These are phyloP conservation scores for Hepsetus odoe DNA, from an alignment of 2,113 vertebrate species.

Conservation along the genomic window DNA sequence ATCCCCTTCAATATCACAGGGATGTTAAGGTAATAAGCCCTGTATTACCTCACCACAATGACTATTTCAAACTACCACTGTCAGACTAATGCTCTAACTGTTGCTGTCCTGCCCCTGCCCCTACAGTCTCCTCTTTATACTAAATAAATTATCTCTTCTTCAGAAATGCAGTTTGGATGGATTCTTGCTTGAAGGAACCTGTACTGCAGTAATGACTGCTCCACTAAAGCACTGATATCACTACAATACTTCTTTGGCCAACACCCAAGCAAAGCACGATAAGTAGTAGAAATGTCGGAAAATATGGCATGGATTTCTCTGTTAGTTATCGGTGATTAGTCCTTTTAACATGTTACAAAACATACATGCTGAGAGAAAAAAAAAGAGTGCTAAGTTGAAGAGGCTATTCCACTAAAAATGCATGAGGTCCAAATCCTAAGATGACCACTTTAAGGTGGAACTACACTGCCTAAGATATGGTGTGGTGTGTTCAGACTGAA, in stretches of 20 bases:
- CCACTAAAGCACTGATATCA: not conserved
- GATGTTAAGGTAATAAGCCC: not conserved
- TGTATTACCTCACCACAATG: not conserved
- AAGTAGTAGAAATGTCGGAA: not conserved
- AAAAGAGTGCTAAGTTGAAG: not conserved
- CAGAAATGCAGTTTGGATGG: slow-evolving; percentile 11
- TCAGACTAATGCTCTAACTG: not conserved
- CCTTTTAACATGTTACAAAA: not conserved
- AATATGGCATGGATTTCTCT: slow-evolving; percentile 10
- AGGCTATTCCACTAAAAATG: slow-evolving; percentile 51
- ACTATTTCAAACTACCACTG: not conserved
- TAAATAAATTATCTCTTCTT: not conserved
- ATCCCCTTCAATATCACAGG: not conserved
- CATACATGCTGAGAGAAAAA: not conserved
- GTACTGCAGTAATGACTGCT: not conserved
- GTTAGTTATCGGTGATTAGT: not conserved
- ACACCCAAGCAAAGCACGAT: not conserved
- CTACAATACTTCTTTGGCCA: not conserved
- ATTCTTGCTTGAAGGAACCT: slow-evolving; percentile 21
- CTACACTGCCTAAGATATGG: slow-evolving; percentile 32
- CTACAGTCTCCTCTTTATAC: slow-evolving; percentile 7
- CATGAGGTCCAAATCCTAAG: slow-evolving; percentile 62
- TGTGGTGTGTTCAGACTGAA: slow-evolving; percentile 33
- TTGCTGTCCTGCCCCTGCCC: slow-evolving; percentile 2
- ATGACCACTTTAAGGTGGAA: slow-evolving; percentile 49